Evolutionary conservation across 2,113 vertebrate species (phyloP).

Genomic region (Nannospalax galili): DNA sequence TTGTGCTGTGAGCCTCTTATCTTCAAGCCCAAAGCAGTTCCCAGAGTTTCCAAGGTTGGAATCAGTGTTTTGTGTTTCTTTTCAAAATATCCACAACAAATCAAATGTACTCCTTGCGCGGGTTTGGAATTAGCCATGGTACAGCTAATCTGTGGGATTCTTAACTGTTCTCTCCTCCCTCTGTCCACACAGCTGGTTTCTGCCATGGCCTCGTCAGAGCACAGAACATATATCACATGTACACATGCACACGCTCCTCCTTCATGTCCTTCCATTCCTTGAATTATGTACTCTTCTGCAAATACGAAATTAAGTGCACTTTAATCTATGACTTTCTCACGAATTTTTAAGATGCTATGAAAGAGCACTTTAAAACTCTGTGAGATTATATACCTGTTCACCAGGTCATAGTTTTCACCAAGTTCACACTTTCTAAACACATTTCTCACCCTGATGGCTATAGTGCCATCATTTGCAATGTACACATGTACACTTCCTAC

Average conservation of each 20-base stretch:
- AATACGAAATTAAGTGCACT: background rate
- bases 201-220: background rate
- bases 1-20: constrained; percentile 10
- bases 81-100: constrained; percentile 61
- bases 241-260: background rate
- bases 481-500: background rate
- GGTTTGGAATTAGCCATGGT: constrained; percentile 28
- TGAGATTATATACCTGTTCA: background rate
- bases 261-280: background rate
- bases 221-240: background rate
- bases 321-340: background rate
- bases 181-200: background rate
- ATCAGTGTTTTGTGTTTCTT: constrained; percentile 53
- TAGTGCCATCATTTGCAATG: background rate
- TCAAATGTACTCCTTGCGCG: constrained; percentile 3
- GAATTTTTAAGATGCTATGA: background rate
- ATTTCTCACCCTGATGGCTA: background rate
- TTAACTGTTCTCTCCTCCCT: background rate
- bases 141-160: constrained; percentile 10
- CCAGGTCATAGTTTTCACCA: background rate
- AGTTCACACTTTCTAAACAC: background rate
- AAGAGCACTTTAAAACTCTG: constrained; percentile 20
- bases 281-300: background rate
- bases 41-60: constrained; percentile 27
- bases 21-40: background rate